Evolutionary conservation across 2,797 vertebrate species (phyloP), one percentile per base, ranked within the genome.

Genomic region (Coregonus ussuriensis): DNA sequence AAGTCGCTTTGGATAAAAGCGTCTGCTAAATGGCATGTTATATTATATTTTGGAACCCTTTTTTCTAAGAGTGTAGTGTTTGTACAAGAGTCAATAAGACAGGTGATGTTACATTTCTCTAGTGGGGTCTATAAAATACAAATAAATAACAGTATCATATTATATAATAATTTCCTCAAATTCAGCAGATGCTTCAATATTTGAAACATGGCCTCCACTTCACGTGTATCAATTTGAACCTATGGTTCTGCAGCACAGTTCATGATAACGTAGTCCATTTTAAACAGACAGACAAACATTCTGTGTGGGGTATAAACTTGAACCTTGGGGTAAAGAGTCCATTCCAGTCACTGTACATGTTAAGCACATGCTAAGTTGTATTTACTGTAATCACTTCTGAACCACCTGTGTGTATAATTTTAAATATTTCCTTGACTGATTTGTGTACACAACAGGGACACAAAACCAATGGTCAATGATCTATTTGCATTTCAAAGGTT

Each of bases 401-500:
- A 63, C 71, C 54, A 18, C 33, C 33, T 74, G 31, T 59, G 13
- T 63, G 51, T 21, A 33, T 13, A 83, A 82, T 68, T 76, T 79
- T 71, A 56, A 69, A 81, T 85, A 47, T 87, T 84, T 72, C 85
- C 71, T 54, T 78, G 75, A 76, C 79, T 70, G 59, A 71, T 80
- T 85, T 88, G 87, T 87, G 85, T 91, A 90, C 89, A 91, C 82
- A 91, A 84, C 85, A 83, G 81, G 83, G 87, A 79, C 77, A 83
- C 87, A 82, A 91, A 88, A 90, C 84, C 77, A 78, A 86, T 81
- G 84, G 81, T 80, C 76, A 84, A 83, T 77, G 79, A 78, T 59
- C 81, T 93, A 90, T 94, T 93, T 93, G 93, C 92, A 93, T 91
- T 92, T 89, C 87, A 74, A 92, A 94, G 92, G 93, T 92, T 87